These are phyloP conservation scores for Tribolium madens DNA, from an alignment of 1,140 invertebrate species.

Conservation along the genomic window DNA sequence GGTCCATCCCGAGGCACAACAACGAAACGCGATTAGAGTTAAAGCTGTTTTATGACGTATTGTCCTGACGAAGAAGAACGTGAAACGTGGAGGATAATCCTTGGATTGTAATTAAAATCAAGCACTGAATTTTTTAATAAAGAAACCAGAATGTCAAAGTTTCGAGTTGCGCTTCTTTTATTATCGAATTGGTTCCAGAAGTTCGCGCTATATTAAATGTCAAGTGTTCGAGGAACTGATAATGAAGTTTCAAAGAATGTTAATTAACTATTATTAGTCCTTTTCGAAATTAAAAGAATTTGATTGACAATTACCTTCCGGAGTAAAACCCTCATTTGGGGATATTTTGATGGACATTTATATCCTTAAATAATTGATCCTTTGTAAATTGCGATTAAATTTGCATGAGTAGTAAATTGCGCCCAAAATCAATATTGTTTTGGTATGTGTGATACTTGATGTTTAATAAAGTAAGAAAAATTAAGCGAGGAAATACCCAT, in stretches of 20 bases:
- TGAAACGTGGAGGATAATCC: not conserved
- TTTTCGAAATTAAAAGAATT: constrained; percentile 34
- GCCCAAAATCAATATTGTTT: constrained; percentile 30
- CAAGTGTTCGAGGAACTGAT: constrained; percentile 33
- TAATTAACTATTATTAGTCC: constrained; percentile 38
- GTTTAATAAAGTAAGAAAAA: too few species aligned
- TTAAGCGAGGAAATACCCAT: not conserved
- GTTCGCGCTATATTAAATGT: constrained; percentile 37
- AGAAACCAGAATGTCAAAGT: constrained; percentile 27
- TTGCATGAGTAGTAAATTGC: constrained; percentile 32
- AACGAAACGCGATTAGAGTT: constrained; percentile 53
- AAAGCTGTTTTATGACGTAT: constrained; percentile 46
- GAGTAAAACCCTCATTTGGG: not conserved
- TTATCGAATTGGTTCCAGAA: constrained; percentile 23
- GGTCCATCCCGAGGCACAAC: constrained; percentile 49
- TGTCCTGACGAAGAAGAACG: constrained; percentile 39
- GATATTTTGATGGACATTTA: not conserved
- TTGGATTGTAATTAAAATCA: constrained; percentile 3
- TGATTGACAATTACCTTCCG: constrained; percentile 5
- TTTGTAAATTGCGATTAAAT: constrained; percentile 31
- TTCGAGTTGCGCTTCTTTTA: constrained; percentile 37
- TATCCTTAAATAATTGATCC: constrained; percentile 3
- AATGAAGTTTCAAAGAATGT: constrained; percentile 38
- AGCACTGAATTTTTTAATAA: constrained; percentile 24
- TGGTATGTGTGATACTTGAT: not conserved